Evolutionary conservation across 2,888 invertebrate genomes (phyloP).

Genomic region (Volucella bombylans): DNA sequence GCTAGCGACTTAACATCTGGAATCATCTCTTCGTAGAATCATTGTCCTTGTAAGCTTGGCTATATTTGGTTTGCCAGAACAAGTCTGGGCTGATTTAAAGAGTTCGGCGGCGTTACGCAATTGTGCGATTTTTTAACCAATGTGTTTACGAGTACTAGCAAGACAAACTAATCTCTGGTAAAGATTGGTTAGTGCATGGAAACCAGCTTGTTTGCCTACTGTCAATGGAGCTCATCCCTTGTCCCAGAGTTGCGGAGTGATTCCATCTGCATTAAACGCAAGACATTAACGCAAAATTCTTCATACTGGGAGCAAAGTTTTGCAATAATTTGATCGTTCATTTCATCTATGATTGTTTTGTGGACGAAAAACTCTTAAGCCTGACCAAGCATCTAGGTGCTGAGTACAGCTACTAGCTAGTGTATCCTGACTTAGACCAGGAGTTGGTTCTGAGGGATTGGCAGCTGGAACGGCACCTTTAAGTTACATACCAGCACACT

Average conservation of each 20-base stretch:
- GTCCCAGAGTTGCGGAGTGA: conserved; percentile 92
- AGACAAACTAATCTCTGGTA: conserved; percentile 94
- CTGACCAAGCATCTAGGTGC: conserved; percentile 96
- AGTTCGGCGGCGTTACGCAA: conserved; percentile 89
- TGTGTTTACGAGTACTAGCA: conserved; percentile 87
- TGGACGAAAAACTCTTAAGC: no score
- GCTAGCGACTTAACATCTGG: conserved; percentile 91
- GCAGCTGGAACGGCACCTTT: conserved; percentile 91
- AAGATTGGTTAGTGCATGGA: conserved; percentile 93
- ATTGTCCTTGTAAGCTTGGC: conserved; percentile 94
- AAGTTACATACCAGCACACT: conserved; percentile 94
- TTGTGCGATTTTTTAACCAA: conserved; percentile 96
- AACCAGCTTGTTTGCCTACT: conserved; percentile 91
- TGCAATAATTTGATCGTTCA: no score
- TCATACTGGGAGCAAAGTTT: conserved; percentile 96
- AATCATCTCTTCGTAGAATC: conserved; percentile 98
- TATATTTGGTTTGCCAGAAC: conserved; percentile 86
- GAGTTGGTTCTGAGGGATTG: conserved; percentile 97
- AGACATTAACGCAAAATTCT: conserved; percentile 95
- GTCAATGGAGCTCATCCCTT: conserved; percentile 92
- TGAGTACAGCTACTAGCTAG: conserved; percentile 92
- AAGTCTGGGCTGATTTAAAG: conserved; percentile 89
- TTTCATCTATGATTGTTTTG: no score
- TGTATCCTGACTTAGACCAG: conserved; percentile 96
- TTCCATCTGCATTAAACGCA: conserved; percentile 93